A percentile compares a stretch with the other conserved stretches of the same genome.
These are phyloP conservation scores for Dolichomitus sp. DNA, from an alignment of 2,888 invertebrate genomes.

Conservation along the genomic window DNA sequence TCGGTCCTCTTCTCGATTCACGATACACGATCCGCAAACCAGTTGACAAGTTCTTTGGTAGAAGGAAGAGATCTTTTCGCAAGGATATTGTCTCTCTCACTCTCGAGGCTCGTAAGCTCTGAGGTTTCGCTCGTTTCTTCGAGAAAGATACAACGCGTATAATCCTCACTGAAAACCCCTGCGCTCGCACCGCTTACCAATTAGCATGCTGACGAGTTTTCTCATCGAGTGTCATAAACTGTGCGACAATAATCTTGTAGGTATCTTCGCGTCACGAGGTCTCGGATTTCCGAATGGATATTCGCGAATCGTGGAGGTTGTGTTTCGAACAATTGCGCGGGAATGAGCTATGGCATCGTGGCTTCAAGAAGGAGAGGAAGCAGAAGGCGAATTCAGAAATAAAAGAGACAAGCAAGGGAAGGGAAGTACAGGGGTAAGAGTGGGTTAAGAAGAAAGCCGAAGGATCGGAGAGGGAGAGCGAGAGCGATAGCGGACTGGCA, in stretches of 20 bases:
- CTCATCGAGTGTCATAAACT: conserved; percentile 45
- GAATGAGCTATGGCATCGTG: conserved; percentile 26
- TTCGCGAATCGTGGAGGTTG: not conserved
- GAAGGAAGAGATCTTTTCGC: conserved; percentile 21
- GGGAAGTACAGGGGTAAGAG: conserved; percentile 19
- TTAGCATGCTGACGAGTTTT: conserved; percentile 17
- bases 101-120: not conserved
- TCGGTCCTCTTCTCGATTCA: conserved; percentile 12
- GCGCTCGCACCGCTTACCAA: conserved; percentile 37
- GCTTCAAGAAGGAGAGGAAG: conserved; percentile 36
- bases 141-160: conserved; percentile 24
- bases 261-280: conserved; percentile 3
- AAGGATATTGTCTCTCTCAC: conserved; percentile 20
- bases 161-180: conserved; percentile 22
- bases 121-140: conserved; percentile 5
- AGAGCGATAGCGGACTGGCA: conserved; percentile 50
- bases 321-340: conserved; percentile 32
- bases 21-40: conserved; percentile 20
- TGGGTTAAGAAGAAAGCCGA: conserved; percentile 31
- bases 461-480: conserved; percentile 35
- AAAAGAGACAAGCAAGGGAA: conserved; percentile 23
- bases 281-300: conserved; percentile 45
- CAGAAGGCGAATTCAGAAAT: conserved; percentile 41
- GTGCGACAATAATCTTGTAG: conserved; percentile 42
- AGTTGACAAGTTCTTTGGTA: conserved; percentile 36